Evolutionary conservation across 2,888 invertebrate species (phyloP).

Genomic region (Leucania comma): DNA sequence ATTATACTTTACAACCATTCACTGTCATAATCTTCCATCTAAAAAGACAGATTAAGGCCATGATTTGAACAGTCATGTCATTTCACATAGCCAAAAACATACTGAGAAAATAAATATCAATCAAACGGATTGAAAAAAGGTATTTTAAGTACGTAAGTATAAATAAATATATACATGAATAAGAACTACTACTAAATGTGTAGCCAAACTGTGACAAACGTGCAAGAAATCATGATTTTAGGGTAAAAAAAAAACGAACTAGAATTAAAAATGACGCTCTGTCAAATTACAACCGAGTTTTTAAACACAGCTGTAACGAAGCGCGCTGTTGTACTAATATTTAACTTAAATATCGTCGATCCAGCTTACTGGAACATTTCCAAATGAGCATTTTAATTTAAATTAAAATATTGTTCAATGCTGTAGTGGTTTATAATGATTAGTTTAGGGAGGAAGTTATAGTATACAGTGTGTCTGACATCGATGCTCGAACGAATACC

Average conservation of each 20-base stretch:
- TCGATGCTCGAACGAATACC: too few species aligned
- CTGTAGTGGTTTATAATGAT: too few species aligned
- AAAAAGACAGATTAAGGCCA: neutral
- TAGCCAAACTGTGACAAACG: conserved; percentile 61
- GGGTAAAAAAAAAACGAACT: conserved; percentile 18
- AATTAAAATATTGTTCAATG: too few species aligned
- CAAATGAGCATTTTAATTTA: too few species aligned
- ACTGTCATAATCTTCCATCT: neutral
- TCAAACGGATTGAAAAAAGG: conserved; percentile 20
- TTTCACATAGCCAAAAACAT: conserved; percentile 4
- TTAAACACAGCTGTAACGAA: conserved; percentile 47
- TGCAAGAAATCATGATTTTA: conserved; percentile 53
- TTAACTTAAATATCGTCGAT: conserved; percentile 15
- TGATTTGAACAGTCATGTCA: neutral
- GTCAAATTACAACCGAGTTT: conserved; percentile 53
- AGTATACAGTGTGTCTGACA: too few species aligned
- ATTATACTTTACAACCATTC: conserved; percentile 5
- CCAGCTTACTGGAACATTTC: too few species aligned
- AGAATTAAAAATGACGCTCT: conserved; percentile 44
- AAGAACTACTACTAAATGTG: conserved; percentile 47
- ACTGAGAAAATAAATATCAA: conserved; percentile 22
- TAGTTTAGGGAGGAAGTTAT: too few species aligned
- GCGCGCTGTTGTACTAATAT: conserved; percentile 27
- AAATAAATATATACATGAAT: conserved; percentile 30
- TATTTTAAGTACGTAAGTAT: conserved; percentile 55